Base-by-base conservation (phyloP, 2,888 invertebrate genomes). In the Drosophila bunnanda region DNA sequence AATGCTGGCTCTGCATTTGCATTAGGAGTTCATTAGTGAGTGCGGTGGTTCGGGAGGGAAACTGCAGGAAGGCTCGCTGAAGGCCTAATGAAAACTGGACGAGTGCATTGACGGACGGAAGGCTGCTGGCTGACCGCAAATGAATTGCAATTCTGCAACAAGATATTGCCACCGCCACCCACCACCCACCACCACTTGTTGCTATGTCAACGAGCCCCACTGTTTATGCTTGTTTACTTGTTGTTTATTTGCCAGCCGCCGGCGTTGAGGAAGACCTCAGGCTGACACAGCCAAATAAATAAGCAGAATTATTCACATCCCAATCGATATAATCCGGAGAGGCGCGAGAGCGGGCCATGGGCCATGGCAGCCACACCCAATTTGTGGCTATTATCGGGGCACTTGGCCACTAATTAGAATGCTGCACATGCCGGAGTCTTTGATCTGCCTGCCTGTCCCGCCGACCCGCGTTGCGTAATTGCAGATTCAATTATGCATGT, bases 21-120 rank as follows among this genome's bases (percentile, higher is more conserved):
- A 88, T 89, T 83, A 77, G 86, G 78, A 78, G 85, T 90, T 89
- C 88, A 89, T 88, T 88, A 89, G 79, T 55, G 76, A 82, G 61
- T 75, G 82, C 76, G 69, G 82, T 70, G 69, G 69, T 78, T 70
- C 82, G 64, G 60, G 57, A 39, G 66, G 39, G 48, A 55, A 67
- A 9, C 25, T 28, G 78, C 65, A 75, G 77, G 65, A 64, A 73
- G 75, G 58, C 81, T 67, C 58, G 46, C 30, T 60, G 43, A 56
- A 72, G 60, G 44, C 43, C 56, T 65, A 76, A 74, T 68, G 67
- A 72, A 79, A 76, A 69, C 62, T 70, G 62, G 59, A 34, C 58
- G 54, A 67, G 48, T 46, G 46, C 48, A 57, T n/a, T 54, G 57
- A 46, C 72, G 65, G 52, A 43, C 34, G 32, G 44, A 44, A 9